phyloP scores from a whole-genome alignment of 2,888 invertebrate genomes.

The Cataglyphis rosenhaueri region DNA sequence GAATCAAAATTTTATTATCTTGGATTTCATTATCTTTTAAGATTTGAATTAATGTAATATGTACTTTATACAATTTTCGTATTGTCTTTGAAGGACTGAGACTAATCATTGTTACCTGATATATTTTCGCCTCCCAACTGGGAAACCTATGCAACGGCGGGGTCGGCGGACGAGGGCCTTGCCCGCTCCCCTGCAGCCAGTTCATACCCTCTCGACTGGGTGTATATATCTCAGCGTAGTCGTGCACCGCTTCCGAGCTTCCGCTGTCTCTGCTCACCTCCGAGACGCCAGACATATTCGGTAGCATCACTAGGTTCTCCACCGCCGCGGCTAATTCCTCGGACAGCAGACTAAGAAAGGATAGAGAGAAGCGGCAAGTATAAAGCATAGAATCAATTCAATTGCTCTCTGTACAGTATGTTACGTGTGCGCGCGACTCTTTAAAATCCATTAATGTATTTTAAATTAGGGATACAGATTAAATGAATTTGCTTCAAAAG shows the following conservation, averaged over 20 bases:
- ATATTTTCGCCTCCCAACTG: slow-evolving; percentile 98
- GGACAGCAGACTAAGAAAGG: slow-evolving; percentile 80
- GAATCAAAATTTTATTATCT: background rate
- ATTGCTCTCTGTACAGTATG: slow-evolving; percentile 5
- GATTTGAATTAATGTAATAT: background rate
- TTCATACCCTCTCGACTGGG: slow-evolving; percentile 92
- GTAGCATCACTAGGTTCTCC: slow-evolving; percentile 87
- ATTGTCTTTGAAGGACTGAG: background rate
- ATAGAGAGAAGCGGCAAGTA: slow-evolving; percentile 64
- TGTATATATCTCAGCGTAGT: slow-evolving; percentile 97
- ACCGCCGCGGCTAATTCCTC: slow-evolving; percentile 88
- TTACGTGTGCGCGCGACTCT: slow-evolving; percentile 2
- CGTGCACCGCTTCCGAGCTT: slow-evolving; percentile 89
- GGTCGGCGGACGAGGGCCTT: slow-evolving; percentile 91
- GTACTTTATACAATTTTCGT: background rate
- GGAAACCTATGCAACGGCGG: slow-evolving; percentile 96
- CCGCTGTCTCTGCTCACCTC: slow-evolving; percentile 82
- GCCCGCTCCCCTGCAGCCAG: slow-evolving; percentile 86
- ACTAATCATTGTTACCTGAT: slow-evolving; percentile 89
- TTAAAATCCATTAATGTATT: slow-evolving; percentile 3
- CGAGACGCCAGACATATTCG: slow-evolving; percentile 81
- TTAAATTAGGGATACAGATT: background rate
- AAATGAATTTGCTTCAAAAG: background rate
- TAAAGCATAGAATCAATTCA: slow-evolving; percentile 62
- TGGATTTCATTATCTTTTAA: background rate